Evolutionary conservation across 2,797 vertebrate species (phyloP).

Genomic region (Anguilla anguilla): DNA sequence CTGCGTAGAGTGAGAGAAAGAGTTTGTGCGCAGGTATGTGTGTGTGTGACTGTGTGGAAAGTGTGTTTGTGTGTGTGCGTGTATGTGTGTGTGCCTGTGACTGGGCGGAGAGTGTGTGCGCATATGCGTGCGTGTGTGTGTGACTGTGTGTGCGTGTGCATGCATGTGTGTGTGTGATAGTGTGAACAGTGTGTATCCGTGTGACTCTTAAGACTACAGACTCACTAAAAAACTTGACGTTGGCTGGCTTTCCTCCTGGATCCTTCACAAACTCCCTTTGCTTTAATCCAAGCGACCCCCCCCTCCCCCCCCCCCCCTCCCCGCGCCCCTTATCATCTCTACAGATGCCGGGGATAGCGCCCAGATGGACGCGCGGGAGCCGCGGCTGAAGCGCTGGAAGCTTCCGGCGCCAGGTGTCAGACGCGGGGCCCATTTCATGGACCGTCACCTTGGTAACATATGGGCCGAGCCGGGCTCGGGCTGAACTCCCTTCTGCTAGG

Average conservation of each 20-base stretch:
- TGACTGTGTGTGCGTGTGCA: no score
- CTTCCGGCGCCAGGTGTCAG: conserved; percentile 66
- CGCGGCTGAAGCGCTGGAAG: conserved; percentile 46
- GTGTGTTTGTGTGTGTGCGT: no score
- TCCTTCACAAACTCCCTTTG: conserved; percentile 35
- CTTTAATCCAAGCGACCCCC: background rate
- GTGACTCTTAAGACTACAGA: background rate
- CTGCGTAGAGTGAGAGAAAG: no score
- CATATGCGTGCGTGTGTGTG: no score
- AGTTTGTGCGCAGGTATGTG: no score
- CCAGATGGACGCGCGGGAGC: conserved; percentile 65
- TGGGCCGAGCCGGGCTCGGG: conserved; percentile 63
- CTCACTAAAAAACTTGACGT: background rate
- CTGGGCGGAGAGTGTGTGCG: no score
- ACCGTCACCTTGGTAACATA: conserved; percentile 73
- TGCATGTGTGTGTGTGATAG: no score
- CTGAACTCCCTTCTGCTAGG: conserved; percentile 65
- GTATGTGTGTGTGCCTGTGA: no score
- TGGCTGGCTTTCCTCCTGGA: conserved; percentile 34
- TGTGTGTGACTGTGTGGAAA: no score
- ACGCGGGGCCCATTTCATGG: conserved; percentile 69
- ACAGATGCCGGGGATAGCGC: conserved; percentile 50
- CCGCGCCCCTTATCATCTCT: conserved; percentile 37
- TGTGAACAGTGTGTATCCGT: background rate
- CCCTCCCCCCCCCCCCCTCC: background rate